Conservation (phyloP, 2,113 vertebrate genomes). For the Daubentonia madagascariensis region DNA sequence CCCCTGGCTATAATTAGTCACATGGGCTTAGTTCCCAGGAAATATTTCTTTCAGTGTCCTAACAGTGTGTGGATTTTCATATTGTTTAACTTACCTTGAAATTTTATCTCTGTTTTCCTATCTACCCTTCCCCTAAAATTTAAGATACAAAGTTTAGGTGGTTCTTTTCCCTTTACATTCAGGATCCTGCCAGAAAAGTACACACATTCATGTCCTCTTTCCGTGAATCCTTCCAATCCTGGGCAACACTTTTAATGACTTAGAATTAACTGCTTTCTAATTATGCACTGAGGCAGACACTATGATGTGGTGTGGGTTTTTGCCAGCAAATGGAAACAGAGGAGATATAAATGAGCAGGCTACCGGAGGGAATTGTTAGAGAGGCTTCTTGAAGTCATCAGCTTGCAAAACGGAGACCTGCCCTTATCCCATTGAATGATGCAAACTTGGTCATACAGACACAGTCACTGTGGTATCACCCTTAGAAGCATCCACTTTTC, state of each 20-base stretch:
- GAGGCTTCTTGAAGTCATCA: background rate
- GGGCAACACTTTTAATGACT: conserved; percentile 52
- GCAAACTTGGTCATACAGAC: background rate
- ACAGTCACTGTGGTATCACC: background rate
- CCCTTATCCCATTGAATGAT: background rate
- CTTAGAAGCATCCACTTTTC: background rate
- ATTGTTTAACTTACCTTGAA: conserved; percentile 53
- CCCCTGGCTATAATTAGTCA: conserved; percentile 63
- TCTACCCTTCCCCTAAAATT: conserved; percentile 35
- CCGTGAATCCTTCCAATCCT: conserved; percentile 21
- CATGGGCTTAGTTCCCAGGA: conserved; percentile 69
- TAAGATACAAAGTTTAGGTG: conserved; percentile 10
- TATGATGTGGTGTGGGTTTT: conserved; percentile 49
- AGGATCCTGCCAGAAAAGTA: background rate
- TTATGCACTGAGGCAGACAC: conserved; percentile 45
- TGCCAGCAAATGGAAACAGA: conserved; percentile 49
- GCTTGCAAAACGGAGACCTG: background rate
- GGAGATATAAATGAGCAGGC: conserved; percentile 43
- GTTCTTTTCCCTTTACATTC: conserved; percentile 4
- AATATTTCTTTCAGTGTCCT: conserved; percentile 46
- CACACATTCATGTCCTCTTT: background rate
- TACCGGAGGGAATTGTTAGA: background rate
- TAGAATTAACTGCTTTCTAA: conserved; percentile 57
- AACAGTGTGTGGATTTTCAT: conserved; percentile 53
- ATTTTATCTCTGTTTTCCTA: conserved; percentile 20